Base-by-base conservation (phyloP, 2,113 vertebrate species). In the Himantopus leucocephalus region DNA sequence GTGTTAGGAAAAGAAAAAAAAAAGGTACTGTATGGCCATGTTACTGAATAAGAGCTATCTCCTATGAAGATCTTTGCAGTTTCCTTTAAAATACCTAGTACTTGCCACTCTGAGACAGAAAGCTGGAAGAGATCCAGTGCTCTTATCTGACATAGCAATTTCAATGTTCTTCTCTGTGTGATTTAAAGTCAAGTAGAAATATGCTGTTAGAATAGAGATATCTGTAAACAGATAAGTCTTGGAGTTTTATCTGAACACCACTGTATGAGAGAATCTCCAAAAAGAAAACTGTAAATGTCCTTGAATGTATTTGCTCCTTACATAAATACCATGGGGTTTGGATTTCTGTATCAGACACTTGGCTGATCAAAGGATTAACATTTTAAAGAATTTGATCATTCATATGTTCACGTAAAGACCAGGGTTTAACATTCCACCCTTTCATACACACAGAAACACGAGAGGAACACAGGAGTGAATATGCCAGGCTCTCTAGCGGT, bases 81-180 rank as follows among this genome's bases (percentile, higher is more conserved):
- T 93, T 67, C 24, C n/a, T 91, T 79, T 84, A 66, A 92, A 78
- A 86, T 62, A 60, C 35, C 34, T 67, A 34, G 39, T 60, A 32
- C 59, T 64, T 83, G 72, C 47, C 12, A 22, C n/a, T 74, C 59
- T 1, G 18, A 92, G 72, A 60, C 52, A 91, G 72, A 94, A 88
- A 60, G 35, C 56, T 94, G 92, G 88, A 91, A 72, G 73, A 50
- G 70, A 78, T 84, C 74, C 90, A 80, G 78, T 27, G 72, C 67
- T 95, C 56, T 84, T 90, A 93, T 85, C 94, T 95, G 85, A 91
- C 84, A 62, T 23, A 81, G 60, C 76, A 87, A 66, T 91, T 97
- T 79, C 91, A 78, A 0, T 85, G 83, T 87, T 96, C 39, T 76
- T 88, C 82, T 88, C 35, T 19, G 14, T 81, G 76, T 34, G 35